Evolutionary conservation across 2,797 vertebrate species (phyloP), one percentile per base, ranked within the genome.

Genomic region (Fundulus diaphanus): DNA sequence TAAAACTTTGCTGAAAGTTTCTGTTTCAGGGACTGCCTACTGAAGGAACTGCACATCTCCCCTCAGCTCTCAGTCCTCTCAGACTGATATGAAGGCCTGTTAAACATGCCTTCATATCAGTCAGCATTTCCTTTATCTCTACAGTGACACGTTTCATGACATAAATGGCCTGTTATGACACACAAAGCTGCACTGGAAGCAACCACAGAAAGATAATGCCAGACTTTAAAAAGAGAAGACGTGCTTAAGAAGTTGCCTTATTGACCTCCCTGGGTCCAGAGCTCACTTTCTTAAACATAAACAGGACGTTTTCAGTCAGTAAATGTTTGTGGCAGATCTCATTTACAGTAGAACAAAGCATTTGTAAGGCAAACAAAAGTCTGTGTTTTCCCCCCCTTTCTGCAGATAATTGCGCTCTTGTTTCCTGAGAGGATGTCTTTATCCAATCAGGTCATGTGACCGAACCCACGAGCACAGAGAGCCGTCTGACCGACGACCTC

Each of bases 371-470:
- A 85, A 56, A 77, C 22, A 71, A 79, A 0, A 74, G 57, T 20
- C 48, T 22, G 22, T 70, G 76, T 84, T 78, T 82, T 71, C 72
- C 76, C 81, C n/a, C n/a, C n/a, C 67, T 56, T 22, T 40, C 78
- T 79, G 74, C 49, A 84, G 77, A 83, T 68, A 69, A 70, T 57
- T 0, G 7, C 52, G 70, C 68, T 77, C 63, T 81, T 88, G 81
- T 87, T 87, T 89, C 85, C 90, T 89, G 74, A 80, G 56, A 76
- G 54, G 85, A 56, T 56, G 65, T 63, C 73, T 85, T 90, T 86
- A 90, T 93, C 82, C 89, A 86, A 93, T 93, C 86, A 84, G 72
- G 54, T 89, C 91, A 92, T 77, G 83, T 93, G 92, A 90, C 83
- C 0, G 29, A 84, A 83, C 77, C 74, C 82, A 85, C 68, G 79